Evolutionary conservation across 1,140 invertebrate species (phyloP).

Genomic region (Camponotus pennsylvanicus): DNA sequence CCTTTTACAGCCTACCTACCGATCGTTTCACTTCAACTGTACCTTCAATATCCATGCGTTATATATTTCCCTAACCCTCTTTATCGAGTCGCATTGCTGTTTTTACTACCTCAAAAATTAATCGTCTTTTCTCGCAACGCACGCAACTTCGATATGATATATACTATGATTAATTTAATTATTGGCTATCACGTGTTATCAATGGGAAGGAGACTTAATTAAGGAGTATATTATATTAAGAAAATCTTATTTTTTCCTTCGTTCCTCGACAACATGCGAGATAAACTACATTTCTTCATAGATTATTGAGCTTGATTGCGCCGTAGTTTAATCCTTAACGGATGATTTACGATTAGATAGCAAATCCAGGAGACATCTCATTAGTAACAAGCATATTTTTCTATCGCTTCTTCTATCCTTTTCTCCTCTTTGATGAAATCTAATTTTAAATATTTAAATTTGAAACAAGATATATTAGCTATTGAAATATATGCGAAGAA

Average conservation of each 20-base stretch:
- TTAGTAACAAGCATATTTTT: not conserved
- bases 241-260: slow-evolving; percentile 33
- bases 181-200: slow-evolving; percentile 35
- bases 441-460: not conserved
- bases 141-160: slow-evolving; percentile 32
- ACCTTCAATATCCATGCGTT: slow-evolving; percentile 66
- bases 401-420: no score
- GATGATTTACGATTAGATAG: slow-evolving; percentile 15
- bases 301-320: slow-evolving; percentile 6
- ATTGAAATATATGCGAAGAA: not conserved
- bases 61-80: slow-evolving; percentile 36
- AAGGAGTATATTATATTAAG: slow-evolving; percentile 37
- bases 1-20: slow-evolving; percentile 83
- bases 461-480: not conserved
- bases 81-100: slow-evolving; percentile 8
- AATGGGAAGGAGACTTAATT: slow-evolving; percentile 45
- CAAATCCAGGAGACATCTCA: slow-evolving; percentile 1
- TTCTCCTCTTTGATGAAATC: not conserved
- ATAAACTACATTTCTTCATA: slow-evolving; percentile 24
- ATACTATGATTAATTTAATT: slow-evolving; percentile 58
- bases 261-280: not conserved
- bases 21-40: slow-evolving; percentile 80
- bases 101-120: slow-evolving; percentile 45
- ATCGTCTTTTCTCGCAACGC: slow-evolving; percentile 7
- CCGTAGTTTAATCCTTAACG: slow-evolving; percentile 23